These are phyloP conservation scores for Xestia rhomboidea DNA, from an alignment of 2,888 invertebrate genomes.

Conservation along the genomic window DNA sequence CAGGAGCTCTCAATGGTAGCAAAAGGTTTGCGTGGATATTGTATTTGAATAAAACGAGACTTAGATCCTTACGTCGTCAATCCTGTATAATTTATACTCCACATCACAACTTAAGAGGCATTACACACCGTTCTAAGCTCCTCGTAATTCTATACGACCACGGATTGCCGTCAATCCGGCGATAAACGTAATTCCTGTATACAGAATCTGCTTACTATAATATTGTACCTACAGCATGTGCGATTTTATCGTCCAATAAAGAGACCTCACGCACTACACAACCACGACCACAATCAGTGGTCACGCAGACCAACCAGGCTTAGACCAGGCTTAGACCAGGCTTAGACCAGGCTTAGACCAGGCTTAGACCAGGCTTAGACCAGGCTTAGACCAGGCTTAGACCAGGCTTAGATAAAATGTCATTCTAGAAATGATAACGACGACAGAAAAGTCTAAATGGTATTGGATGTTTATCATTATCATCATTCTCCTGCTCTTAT, in stretches of 20 bases:
- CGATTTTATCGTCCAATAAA: not conserved
- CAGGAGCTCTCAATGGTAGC: not conserved
- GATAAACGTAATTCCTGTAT: slow-evolving; percentile 35
- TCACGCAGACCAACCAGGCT: not conserved
- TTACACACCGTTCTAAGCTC: not conserved
- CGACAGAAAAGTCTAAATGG: too few species aligned
- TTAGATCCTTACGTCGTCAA: not conserved
- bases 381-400: too few species aligned
- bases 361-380: too few species aligned
- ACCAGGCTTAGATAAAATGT: too few species aligned
- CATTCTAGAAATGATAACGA: too few species aligned
- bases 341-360: too few species aligned
- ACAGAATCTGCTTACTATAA: not conserved
- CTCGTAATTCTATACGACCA: not conserved
- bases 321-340: too few species aligned
- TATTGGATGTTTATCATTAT: too few species aligned
- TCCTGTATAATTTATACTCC: slow-evolving; percentile 1
- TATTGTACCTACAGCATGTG: not conserved
- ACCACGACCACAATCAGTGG: not conserved
- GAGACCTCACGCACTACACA: not conserved
- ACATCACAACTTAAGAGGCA: slow-evolving; percentile 27
- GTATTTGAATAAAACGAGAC: not conserved
- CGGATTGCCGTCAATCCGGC: not conserved
- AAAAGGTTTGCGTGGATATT: not conserved
- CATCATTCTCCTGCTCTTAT: too few species aligned